Base-by-base conservation (phyloP, 2,113 vertebrate species). In the Neotragus moschatus region DNA sequence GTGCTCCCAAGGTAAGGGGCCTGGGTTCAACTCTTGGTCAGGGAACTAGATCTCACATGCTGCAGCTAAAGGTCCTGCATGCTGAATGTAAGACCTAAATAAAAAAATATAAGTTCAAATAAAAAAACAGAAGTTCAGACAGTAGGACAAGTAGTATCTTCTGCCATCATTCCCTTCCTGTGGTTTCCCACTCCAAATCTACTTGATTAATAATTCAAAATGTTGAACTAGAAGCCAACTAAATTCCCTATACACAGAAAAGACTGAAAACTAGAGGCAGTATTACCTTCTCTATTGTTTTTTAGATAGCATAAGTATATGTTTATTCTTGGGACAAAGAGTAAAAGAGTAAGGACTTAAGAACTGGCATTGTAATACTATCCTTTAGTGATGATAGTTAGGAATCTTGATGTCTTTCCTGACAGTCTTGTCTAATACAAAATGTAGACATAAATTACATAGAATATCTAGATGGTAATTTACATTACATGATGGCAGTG, bases 361-460 rank as follows among this genome's bases (percentile, higher is more conserved):
- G 49, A 55, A 47, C 25, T 55, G n/a, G 28, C 43, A 61, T 43
- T 49, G 17, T 88, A 51, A 88, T 61, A 84, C 14, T 7, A 82
- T 79, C 11, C 77, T 30, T 43, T 10, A 60, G n/a, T 75, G 36
- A 70, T 81, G 7, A 63, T 45, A 10, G 81, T 88, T 88, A 84
- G 17, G 63, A 84, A 84, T 94, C 95, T 82, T 82, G 53, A 49
- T 80, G 51, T 51, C 19, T 97, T 91, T 95, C 36, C 53, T 94
- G 33, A 90, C 21, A 60, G 12, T 66, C 26, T 79, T 49, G 43
- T 25, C 43, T 82, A 26, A 70, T 85, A 86, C 23, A 89, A 89
- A 91, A 88, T 88, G n/a, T 55, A 89, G 75, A 56, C 7, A 75
- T 85, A 49, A n/a, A 60, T n/a, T 49, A 36, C 53, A 28, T 5